Evolutionary conservation across 2,797 vertebrate species (phyloP).

Genomic region (Syncerus caffer): DNA sequence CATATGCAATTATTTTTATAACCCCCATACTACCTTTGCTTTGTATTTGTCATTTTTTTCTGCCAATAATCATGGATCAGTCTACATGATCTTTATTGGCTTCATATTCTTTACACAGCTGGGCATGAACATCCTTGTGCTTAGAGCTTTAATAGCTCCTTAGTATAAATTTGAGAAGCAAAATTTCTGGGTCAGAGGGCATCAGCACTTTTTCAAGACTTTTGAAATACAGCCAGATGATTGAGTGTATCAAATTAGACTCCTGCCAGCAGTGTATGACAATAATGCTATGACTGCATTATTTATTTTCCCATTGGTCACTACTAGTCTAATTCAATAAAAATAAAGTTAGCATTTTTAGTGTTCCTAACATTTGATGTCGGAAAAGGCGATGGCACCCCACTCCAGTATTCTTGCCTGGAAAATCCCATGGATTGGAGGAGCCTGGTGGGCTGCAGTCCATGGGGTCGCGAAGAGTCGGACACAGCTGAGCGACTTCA

Average conservation of each 20-base stretch:
- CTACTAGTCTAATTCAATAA: neutral
- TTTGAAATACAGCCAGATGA: neutral
- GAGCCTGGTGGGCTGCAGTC: too few relatives aligned
- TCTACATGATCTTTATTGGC: conserved; percentile 5
- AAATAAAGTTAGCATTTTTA: neutral
- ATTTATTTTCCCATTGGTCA: neutral
- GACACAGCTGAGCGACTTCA: too few relatives aligned
- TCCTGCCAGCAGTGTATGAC: neutral
- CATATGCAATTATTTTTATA: conserved; percentile 37
- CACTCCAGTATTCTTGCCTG: too few relatives aligned
- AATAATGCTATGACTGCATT: neutral
- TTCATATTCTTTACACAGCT: neutral
- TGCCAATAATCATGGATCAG: neutral
- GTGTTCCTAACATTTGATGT: neutral
- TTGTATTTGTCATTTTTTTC: conserved; percentile 5
- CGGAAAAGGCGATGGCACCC: too few relatives aligned
- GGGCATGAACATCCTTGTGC: neutral
- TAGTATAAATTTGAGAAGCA: neutral
- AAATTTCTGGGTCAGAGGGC: neutral
- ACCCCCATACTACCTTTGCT: neutral
- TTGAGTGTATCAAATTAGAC: neutral
- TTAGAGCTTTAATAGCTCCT: neutral
- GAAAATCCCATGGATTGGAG: too few relatives aligned
- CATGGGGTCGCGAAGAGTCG: too few relatives aligned
- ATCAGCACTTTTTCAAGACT: neutral